phyloP scores from a whole-genome alignment of 2,888 invertebrate genomes.

The Sylvicola cinctus region DNA sequence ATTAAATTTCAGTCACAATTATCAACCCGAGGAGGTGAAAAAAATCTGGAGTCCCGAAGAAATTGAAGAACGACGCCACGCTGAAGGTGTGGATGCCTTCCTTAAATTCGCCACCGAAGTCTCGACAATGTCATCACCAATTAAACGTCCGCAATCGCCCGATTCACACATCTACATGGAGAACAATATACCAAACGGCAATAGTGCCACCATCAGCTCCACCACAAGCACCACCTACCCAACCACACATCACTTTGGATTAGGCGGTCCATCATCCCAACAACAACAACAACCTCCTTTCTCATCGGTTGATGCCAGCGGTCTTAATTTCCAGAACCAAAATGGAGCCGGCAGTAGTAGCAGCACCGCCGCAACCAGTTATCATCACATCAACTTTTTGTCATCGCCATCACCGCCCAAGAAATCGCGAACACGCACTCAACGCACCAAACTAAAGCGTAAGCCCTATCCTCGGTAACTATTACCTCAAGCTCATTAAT shows the following conservation, averaged over 20 bases:
- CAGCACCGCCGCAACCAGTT: conserved; percentile 7
- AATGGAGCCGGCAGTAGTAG: neutral
- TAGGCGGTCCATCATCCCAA: neutral
- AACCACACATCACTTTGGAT: neutral
- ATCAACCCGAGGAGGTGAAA: conserved; percentile 6
- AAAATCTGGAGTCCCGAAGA: conserved; percentile 20
- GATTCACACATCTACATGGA: conserved; percentile 17
- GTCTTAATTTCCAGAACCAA: conserved; percentile 6
- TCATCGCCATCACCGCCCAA: conserved; percentile 13
- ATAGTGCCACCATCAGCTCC: conserved; percentile 2
- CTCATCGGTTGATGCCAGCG: too few species aligned
- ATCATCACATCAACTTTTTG: conserved; percentile 4
- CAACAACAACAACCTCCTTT: too few species aligned
- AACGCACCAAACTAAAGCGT: conserved; percentile 23
- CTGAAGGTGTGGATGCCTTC: conserved; percentile 59
- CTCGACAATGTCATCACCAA: conserved; percentile 18
- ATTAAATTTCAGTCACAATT: conserved; percentile 12
- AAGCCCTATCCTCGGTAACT: conserved; percentile 23
- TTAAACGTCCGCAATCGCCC: conserved; percentile 20
- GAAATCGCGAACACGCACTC: conserved; percentile 18
- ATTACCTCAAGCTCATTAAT: neutral
- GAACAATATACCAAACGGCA: conserved; percentile 11
- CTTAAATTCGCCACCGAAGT: conserved; percentile 49
- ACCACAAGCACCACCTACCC: conserved; percentile 2
- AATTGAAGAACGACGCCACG: conserved; percentile 45